A percentile compares a stretch with the other conserved stretches of the same genome.
Conservation (phyloP, 2,113 vertebrate genomes). For the Raja brachyura region DNA sequence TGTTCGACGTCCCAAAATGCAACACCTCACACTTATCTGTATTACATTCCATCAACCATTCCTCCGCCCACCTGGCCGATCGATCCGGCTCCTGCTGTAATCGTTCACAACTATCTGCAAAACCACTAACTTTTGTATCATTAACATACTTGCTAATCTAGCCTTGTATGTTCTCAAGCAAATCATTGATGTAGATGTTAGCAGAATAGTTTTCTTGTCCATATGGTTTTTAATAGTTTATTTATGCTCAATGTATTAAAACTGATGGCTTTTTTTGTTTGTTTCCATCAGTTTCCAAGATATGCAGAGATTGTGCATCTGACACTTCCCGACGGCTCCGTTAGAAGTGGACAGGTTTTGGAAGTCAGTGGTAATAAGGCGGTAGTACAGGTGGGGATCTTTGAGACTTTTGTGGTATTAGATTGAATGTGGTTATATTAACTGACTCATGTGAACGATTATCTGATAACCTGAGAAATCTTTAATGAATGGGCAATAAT, state of each 20-base stretch:
- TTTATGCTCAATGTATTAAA: neutral
- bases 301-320: constrained; percentile 74
- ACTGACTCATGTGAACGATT: neutral
- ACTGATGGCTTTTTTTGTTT: neutral
- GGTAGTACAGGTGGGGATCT: constrained; percentile 61
- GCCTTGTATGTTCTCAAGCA: too few relatives aligned
- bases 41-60: too few relatives aligned
- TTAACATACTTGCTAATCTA: too few relatives aligned
- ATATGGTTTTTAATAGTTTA: neutral
- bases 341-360: constrained; percentile 67
- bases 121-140: too few relatives aligned
- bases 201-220: neutral
- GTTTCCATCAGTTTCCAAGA: constrained; percentile 42
- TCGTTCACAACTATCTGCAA: too few relatives aligned
- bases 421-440: neutral
- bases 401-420: neutral
- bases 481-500: neutral
- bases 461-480: neutral
- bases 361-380: constrained; percentile 69
- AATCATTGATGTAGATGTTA: too few relatives aligned
- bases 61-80: too few relatives aligned
- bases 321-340: constrained; percentile 66
- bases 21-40: too few relatives aligned
- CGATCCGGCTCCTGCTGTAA: too few relatives aligned
- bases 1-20: too few relatives aligned